Evolutionary conservation across 2,797 vertebrate species (phyloP).

Genomic region (Bovichtus diacanthus): DNA sequence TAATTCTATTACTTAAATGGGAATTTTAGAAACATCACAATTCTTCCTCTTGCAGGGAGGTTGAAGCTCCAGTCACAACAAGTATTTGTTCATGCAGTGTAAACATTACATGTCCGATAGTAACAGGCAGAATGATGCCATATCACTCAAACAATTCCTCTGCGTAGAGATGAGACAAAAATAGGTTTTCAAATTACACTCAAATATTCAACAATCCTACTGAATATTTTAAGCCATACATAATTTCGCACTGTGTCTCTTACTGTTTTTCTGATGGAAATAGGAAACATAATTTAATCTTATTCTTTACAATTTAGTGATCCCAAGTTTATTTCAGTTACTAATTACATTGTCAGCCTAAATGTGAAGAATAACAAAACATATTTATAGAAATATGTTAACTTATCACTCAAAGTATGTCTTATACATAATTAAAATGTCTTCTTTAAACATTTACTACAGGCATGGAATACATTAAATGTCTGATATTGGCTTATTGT

Average conservation of each 20-base stretch:
- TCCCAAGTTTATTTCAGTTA: not conserved
- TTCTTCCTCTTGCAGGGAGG: not conserved
- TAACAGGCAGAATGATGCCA: constrained; percentile 24
- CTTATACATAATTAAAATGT: not conserved
- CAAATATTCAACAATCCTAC: constrained; percentile 26
- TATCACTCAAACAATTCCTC: constrained; percentile 13
- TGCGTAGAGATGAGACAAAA: not conserved
- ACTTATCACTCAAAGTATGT: not conserved
- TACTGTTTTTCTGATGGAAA: not conserved
- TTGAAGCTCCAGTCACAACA: not conserved
- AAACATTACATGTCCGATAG: not conserved
- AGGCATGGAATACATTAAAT: not conserved
- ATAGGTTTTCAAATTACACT: constrained; percentile 27
- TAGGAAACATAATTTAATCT: not conserved
- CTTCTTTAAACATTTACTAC: constrained; percentile 1
- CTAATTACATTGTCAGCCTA: constrained; percentile 10
- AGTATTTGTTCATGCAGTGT: constrained; percentile 3
- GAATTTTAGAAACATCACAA: not conserved
- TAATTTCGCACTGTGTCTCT: constrained; percentile 25
- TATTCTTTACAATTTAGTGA: constrained; percentile 3
- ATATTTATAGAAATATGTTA: constrained; percentile 2
- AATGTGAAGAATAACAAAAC: not conserved
- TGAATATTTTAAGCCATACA: constrained; percentile 13
- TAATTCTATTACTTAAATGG: no score
- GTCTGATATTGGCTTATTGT: not conserved